These are phyloP conservation scores for Hucho hucho DNA, from an alignment of 2,113 vertebrate species.

Conservation along the genomic window DNA sequence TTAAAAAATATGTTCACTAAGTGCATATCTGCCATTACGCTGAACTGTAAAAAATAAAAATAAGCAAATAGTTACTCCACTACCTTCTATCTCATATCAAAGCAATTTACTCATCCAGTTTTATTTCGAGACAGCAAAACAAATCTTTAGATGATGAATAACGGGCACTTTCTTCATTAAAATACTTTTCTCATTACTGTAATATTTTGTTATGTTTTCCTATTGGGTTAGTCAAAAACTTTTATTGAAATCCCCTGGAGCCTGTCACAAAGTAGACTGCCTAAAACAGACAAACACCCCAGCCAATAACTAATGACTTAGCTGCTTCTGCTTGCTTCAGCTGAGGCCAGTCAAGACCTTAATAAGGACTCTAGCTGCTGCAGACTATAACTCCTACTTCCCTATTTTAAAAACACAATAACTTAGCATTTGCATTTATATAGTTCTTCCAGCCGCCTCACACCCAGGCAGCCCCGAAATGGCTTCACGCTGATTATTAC, in stretches of 20 bases:
- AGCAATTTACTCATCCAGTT: constrained; percentile 37
- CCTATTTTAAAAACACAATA: constrained; percentile 74
- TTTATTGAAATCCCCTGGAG: constrained; percentile 45
- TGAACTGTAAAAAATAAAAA: constrained; percentile 9
- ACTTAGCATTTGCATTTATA: constrained; percentile 80
- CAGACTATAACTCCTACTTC: constrained; percentile 44
- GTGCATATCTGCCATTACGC: neutral
- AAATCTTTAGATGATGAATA: constrained; percentile 40
- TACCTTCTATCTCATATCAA: constrained; percentile 30
- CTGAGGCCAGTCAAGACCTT: constrained; percentile 53
- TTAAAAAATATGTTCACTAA: neutral
- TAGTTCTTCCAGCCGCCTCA: constrained; percentile 66
- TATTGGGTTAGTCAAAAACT: constrained; percentile 41
- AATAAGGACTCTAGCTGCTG: constrained; percentile 43
- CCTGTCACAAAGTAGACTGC: constrained; percentile 43
- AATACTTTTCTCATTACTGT: constrained; percentile 23
- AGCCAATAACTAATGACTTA: constrained; percentile 60
- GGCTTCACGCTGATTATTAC: constrained; percentile 73
- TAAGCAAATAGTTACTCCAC: constrained; percentile 36
- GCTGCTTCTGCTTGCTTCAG: constrained; percentile 23
- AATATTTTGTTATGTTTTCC: constrained; percentile 27
- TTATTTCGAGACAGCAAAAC: constrained; percentile 24
- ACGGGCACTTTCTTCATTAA: constrained; percentile 32
- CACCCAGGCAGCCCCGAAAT: constrained; percentile 51
- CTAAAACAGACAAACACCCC: constrained; percentile 33